Conservation (phyloP, 2,888 invertebrate genomes). For the Pseudanteris insignis region DNA sequence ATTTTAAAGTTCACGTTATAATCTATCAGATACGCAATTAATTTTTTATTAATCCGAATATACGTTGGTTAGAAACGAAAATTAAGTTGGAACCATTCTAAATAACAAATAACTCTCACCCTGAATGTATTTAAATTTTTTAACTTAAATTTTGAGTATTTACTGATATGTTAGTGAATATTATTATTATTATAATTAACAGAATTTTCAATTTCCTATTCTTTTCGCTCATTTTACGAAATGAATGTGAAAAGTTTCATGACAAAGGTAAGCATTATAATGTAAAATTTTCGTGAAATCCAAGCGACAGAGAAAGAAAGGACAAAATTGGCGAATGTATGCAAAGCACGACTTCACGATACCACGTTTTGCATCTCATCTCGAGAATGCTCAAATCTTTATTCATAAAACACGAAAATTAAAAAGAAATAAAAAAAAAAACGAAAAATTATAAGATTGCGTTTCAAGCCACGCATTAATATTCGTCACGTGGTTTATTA, state of each 20-base stretch:
- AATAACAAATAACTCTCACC: no score
- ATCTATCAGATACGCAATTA: no score
- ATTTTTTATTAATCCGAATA: no score
- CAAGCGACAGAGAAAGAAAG: conserved; percentile 37
- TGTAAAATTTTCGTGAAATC: conserved; percentile 35
- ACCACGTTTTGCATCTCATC: conserved; percentile 37
- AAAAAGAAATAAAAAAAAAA: conserved; percentile 44
- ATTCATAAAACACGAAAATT: conserved; percentile 42
- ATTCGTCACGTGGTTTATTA: conserved; percentile 36
- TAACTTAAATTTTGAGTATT: no score
- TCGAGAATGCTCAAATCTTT: conserved; percentile 33
- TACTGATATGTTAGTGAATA: no score
- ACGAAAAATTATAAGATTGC: conserved; percentile 43
- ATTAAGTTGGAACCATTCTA: no score
- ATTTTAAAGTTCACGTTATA: no score
- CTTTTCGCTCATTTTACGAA: no score
- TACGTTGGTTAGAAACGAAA: no score
- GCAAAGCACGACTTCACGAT: conserved; percentile 34
- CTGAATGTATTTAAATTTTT: no score
- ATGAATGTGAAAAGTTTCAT: conserved; percentile 24
- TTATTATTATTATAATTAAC: no score
- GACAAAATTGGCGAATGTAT: conserved; percentile 36
- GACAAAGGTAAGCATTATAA: conserved; percentile 11
- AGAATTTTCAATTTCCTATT: no score
- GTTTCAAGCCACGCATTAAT: conserved; percentile 31